Conservation (phyloP, 2,797 vertebrate species). For the Hemitrygon akajei region DNA sequence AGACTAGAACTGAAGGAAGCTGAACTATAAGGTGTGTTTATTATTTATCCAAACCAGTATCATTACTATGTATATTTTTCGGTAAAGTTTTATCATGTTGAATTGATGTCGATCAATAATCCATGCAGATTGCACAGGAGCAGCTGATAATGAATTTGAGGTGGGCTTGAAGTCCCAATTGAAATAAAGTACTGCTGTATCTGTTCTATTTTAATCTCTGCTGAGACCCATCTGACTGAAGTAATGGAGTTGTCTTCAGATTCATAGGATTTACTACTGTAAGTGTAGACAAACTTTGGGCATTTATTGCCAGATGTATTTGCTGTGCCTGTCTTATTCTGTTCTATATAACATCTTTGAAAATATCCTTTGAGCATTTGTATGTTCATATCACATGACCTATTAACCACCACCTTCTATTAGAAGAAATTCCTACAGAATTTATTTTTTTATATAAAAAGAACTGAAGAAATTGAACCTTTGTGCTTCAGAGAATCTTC, state of each 20-base stretch:
- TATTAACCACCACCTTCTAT: too few species aligned
- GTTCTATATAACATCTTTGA: neutral
- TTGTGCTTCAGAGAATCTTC: neutral
- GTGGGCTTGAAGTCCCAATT: neutral
- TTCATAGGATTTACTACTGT: conserved; percentile 31
- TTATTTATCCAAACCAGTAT: neutral
- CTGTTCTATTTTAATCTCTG: neutral
- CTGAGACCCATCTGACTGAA: neutral
- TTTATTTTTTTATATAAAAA: neutral
- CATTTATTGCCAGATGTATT: neutral
- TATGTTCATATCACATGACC: neutral
- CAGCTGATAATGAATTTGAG: neutral
- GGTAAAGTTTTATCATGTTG: neutral
- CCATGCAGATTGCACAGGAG: neutral
- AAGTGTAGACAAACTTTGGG: neutral
- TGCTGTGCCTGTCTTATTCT: neutral
- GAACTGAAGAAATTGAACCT: too few species aligned
- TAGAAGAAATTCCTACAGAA: neutral
- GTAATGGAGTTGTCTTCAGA: neutral
- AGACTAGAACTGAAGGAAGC: neutral
- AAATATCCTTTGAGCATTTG: neutral
- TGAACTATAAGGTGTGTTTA: neutral
- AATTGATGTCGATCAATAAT: neutral
- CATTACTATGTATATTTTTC: neutral
- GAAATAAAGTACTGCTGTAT: neutral